Conservation (phyloP, 2,888 invertebrate genomes). For the Zaprionus obscuricornis region DNA sequence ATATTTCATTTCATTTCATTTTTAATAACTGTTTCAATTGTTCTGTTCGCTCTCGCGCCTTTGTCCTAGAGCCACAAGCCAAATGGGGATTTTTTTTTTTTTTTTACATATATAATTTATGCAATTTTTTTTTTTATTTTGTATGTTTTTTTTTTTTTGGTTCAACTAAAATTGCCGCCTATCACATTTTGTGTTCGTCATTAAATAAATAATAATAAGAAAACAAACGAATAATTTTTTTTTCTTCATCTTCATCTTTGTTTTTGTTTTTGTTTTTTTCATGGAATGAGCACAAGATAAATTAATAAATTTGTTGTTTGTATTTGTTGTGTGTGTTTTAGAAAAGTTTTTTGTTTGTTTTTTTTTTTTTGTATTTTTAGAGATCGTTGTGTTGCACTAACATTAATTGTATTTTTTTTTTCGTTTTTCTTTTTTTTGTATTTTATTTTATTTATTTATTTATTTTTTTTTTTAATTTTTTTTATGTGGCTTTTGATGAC, state of each 20-base stretch:
- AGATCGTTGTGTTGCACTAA: constrained; percentile 77
- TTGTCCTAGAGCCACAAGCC: constrained; percentile 61
- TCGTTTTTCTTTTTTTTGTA: constrained; percentile 16
- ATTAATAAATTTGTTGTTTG: constrained; percentile 56
- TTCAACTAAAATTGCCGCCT: constrained; percentile 68
- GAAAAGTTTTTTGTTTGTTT: constrained; percentile 40
- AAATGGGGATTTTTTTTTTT: constrained; percentile 34
- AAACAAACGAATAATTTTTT: constrained; percentile 49
- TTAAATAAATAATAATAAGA: constrained; percentile 60
- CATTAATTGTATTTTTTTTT: constrained; percentile 56
- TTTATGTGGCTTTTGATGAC: constrained; percentile 48
- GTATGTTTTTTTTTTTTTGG: constrained; percentile 51
- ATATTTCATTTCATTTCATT: no score
- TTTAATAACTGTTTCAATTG: constrained; percentile 42
- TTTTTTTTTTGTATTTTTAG: constrained; percentile 50
- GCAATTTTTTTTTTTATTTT: constrained; percentile 44
- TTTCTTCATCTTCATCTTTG: no score
- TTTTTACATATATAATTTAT: constrained; percentile 36
- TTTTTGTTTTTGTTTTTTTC: constrained; percentile 47
- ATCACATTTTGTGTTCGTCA: constrained; percentile 71
- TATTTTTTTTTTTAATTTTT: constrained; percentile 3
- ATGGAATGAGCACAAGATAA: constrained; percentile 78
- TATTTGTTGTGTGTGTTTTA: constrained; percentile 42
- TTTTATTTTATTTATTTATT: constrained; percentile 15
- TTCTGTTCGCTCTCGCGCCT: no score